Conservation (phyloP, 2,113 vertebrate genomes). For the Channa argus region DNA sequence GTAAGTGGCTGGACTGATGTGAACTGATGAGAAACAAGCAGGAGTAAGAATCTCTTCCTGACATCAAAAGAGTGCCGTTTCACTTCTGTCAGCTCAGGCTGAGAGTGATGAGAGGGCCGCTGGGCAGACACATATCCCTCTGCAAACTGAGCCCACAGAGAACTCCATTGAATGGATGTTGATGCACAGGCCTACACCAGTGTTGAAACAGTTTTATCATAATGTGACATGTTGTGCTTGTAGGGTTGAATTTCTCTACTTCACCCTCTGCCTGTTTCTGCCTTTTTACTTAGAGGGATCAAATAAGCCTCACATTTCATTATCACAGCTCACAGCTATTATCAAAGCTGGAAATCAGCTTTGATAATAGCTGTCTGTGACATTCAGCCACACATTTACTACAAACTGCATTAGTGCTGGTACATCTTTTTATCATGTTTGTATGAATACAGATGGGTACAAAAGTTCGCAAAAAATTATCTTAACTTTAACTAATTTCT, state of each 20-base stretch:
- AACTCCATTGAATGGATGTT: slow-evolving; percentile 26
- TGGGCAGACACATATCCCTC: slow-evolving; percentile 81
- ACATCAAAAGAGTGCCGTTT: slow-evolving; percentile 89
- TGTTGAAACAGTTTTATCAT: slow-evolving; percentile 13
- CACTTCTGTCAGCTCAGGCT: slow-evolving; percentile 82
- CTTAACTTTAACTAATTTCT: too few species aligned
- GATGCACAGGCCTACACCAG: slow-evolving; percentile 3
- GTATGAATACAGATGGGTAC: not conserved
- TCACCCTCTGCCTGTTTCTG: not conserved
- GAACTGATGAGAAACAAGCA: slow-evolving; percentile 88
- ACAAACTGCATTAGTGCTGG: not conserved
- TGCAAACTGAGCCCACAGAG: slow-evolving; percentile 74
- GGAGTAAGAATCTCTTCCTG: slow-evolving; percentile 85
- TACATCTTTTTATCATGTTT: not conserved
- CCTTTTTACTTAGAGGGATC: not conserved
- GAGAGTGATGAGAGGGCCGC: slow-evolving; percentile 82
- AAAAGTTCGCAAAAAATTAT: too few species aligned
- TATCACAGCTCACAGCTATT: too few species aligned
- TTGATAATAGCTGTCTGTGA: not conserved
- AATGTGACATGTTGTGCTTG: not conserved
- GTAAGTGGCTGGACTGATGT: slow-evolving; percentile 83
- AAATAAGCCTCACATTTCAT: not conserved
- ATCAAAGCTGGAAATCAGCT: too few species aligned
- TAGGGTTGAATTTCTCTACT: not conserved
- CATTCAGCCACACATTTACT: not conserved